Conservation (phyloP, 2,113 vertebrate genomes). For the Siniperca chuatsi region DNA sequence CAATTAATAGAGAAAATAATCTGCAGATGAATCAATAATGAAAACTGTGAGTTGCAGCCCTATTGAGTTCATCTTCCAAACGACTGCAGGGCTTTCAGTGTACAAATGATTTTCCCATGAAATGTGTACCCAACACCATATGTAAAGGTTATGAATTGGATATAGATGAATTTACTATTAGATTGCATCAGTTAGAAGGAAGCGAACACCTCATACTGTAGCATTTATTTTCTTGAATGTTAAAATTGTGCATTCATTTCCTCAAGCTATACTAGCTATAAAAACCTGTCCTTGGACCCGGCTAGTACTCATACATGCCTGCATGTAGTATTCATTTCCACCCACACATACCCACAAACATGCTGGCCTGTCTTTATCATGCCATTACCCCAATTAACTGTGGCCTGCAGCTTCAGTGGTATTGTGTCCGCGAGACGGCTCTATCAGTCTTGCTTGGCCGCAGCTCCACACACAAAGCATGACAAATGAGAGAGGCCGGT, state of each 20-base stretch:
- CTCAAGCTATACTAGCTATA: background rate
- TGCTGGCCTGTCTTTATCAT: conserved; percentile 38
- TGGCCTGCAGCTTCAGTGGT: conserved; percentile 37
- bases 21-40: background rate
- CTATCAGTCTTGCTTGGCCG: conserved; percentile 58
- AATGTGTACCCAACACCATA: background rate
- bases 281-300: conserved; percentile 12
- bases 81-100: background rate
- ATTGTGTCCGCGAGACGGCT: conserved; percentile 48
- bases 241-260: background rate
- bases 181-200: background rate
- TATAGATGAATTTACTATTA: background rate
- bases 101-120: background rate
- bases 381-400: conserved; percentile 48
- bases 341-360: conserved; percentile 29
- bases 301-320: conserved; percentile 7
- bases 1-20: background rate
- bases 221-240: conserved; percentile 14
- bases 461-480: conserved; percentile 62
- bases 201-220: background rate
- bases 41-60: background rate
- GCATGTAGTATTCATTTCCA: conserved; percentile 11
- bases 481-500: conserved; percentile 66
- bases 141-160: background rate
- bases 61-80: background rate